These are phyloP conservation scores for Darevskia mixta DNA, from an alignment of 2,797 vertebrate species.

Conservation along the genomic window DNA sequence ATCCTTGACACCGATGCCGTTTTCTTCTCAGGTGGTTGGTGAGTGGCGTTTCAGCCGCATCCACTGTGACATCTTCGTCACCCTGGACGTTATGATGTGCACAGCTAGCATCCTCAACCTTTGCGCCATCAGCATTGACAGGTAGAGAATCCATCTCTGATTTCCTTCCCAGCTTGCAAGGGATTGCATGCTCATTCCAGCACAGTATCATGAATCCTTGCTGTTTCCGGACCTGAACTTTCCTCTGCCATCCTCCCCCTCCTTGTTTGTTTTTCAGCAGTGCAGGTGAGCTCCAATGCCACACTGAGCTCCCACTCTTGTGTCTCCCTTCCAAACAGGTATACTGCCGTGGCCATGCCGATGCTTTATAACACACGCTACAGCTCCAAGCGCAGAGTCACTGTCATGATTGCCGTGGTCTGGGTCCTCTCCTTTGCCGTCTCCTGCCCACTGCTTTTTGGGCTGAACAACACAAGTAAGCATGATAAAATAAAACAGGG, in stretches of 20 bases:
- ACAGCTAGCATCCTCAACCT: constrained; percentile 99
- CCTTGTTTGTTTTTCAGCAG: background rate
- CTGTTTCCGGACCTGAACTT: background rate
- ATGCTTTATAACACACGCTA: constrained; percentile 99
- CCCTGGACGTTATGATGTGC: constrained; percentile 99
- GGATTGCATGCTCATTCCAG: background rate
- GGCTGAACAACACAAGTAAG: constrained; percentile 95
- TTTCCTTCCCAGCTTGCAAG: background rate
- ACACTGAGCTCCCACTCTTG: fast-evolving
- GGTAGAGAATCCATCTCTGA: constrained; percentile 80
- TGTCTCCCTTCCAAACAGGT: constrained; percentile 79
- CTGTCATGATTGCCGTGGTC: constrained; percentile 95
- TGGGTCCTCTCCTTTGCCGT: constrained; percentile 98
- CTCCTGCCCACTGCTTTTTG: constrained; percentile 96
- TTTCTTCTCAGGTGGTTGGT: constrained; percentile 90
- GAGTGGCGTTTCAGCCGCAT: constrained; percentile 97
- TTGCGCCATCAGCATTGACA: constrained; percentile 99
- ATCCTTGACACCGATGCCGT: fast-evolving
- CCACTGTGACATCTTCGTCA: constrained; percentile 98
- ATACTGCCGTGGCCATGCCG: constrained; percentile 98
- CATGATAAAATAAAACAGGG: background rate
- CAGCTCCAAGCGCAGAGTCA: constrained; percentile 96
- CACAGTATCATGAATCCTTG: background rate
- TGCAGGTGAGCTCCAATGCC: background rate
- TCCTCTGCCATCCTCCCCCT: too few relatives aligned